Evolutionary conservation across 2,113 vertebrate species (phyloP).

Genomic region (Megaleporinus macrocephalus): DNA sequence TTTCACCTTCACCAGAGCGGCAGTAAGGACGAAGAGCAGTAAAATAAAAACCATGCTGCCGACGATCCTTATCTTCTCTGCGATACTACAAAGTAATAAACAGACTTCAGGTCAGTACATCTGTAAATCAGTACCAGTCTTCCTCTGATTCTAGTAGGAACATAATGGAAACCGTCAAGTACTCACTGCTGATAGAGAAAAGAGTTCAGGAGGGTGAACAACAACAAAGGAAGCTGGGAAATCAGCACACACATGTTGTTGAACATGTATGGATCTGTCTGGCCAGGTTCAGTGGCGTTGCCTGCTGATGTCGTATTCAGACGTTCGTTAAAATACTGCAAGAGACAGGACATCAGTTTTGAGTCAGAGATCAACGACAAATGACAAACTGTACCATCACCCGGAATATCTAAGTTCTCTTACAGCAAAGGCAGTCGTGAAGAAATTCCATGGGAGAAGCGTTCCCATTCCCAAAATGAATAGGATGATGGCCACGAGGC

Average conservation of each 20-base stretch:
- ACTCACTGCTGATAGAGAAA: constrained; percentile 83
- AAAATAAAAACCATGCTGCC: constrained; percentile 64
- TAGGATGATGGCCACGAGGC: constrained; percentile 84
- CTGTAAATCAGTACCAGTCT: not conserved
- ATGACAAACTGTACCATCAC: not conserved
- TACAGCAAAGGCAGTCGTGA: constrained; percentile 88
- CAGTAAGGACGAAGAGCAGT: constrained; percentile 72
- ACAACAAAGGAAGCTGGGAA: constrained; percentile 83
- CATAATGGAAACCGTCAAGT: not conserved
- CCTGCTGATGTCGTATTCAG: constrained; percentile 54
- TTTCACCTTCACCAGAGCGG: constrained; percentile 79
- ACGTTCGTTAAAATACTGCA: constrained; percentile 82
- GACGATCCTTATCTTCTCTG: constrained; percentile 49
- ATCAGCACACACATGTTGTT: constrained; percentile 86
- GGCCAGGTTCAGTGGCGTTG: not conserved
- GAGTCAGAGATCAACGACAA: not conserved
- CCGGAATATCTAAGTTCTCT: constrained; percentile 35
- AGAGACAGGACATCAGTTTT: not conserved
- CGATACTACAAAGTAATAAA: constrained; percentile 26
- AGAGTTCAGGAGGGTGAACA: constrained; percentile 87
- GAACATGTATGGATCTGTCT: constrained; percentile 68
- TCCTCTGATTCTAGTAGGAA: too few species aligned
- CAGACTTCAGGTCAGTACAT: not conserved
- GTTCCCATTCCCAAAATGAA: constrained; percentile 89
- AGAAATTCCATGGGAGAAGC: constrained; percentile 94